Percentiles rank a stretch among this genome's conserved stretches.
phyloP scores from a whole-genome alignment of 2,888 invertebrate genomes.

The Polyploca ridens region DNA sequence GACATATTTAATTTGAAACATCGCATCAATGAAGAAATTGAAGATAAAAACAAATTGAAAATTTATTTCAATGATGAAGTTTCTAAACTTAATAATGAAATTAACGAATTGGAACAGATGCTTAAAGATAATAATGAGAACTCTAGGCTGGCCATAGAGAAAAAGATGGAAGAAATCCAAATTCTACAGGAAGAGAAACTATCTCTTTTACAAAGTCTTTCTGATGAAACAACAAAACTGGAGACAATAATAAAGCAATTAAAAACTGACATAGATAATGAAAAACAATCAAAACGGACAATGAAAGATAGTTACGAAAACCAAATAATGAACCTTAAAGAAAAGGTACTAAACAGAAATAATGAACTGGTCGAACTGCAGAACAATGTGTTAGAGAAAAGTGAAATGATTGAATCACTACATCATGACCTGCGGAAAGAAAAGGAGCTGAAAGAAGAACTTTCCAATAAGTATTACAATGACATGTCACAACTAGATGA shows the following conservation, averaged over 20 bases:
- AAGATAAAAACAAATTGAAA: slow-evolving; percentile 61
- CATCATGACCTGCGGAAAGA: slow-evolving; percentile 60
- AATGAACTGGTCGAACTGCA: slow-evolving; percentile 74
- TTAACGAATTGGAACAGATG: slow-evolving; percentile 68
- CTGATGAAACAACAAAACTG: slow-evolving; percentile 63
- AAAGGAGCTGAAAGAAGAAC: slow-evolving; percentile 49
- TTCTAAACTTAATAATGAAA: slow-evolving; percentile 64
- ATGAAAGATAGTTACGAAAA: slow-evolving; percentile 68
- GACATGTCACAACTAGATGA: slow-evolving; percentile 45
- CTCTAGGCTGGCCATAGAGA: slow-evolving; percentile 54
- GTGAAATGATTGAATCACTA: slow-evolving; percentile 63
- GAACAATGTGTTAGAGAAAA: slow-evolving; percentile 64
- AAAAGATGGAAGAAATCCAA: slow-evolving; percentile 66
- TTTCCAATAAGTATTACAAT: slow-evolving; percentile 49
- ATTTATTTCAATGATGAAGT: slow-evolving; percentile 57
- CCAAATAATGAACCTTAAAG: slow-evolving; percentile 69
- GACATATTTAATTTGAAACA: slow-evolving; percentile 65
- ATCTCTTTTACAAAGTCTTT: slow-evolving; percentile 61
- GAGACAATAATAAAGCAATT: slow-evolving; percentile 57
- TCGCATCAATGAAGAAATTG: slow-evolving; percentile 67
- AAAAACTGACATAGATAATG: slow-evolving; percentile 56
- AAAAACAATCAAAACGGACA: slow-evolving; percentile 56
- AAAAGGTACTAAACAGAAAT: slow-evolving; percentile 70
- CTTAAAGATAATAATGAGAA: slow-evolving; percentile 58
- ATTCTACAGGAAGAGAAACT: slow-evolving; percentile 70